Evolutionary conservation across 2,113 vertebrate genomes (phyloP), one percentile per base, ranked within the genome.

Genomic region (Siniperca chuatsi): DNA sequence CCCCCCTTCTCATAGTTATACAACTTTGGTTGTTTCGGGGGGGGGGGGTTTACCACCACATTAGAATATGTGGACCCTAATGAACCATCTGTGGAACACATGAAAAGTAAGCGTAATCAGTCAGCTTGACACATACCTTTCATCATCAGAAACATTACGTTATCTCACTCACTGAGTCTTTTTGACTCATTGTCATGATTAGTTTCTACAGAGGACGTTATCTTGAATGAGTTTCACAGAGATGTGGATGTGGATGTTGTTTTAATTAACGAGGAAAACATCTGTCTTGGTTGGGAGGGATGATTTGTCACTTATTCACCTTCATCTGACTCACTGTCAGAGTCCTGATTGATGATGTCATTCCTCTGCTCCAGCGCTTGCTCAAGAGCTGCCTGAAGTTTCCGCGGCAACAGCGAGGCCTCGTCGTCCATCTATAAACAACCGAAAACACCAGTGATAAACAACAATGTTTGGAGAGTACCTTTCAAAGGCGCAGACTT

Each of bases 261-360:
- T 74, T 33, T 60, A 66, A 82, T 85, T 70, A 86, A 76, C 57
- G 75, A 60, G n/a, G 52, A 69, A 44, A 87, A 83, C 84, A 68
- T 90, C 81, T 83, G 84, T 68, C 79, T 64, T 25, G 16, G 61
- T 69, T 40, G 18, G 13, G 33, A 62, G 37, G 44, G 20, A 69
- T 35, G 78, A 88, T 73, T 55, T 23, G 64, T 93, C 82, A 33
- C 75, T 81, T 90, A 81, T 93, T 97, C 94, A 99, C 98, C 98
- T 84, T 99, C 98, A 62, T 99, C 98, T 1, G 98, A 99, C 89
- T 99, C 99, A n/a, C 98, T 99, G 89, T 99, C 98, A 40, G 99
- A 98, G 94, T 99, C 99, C 92, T 98, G 97, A 92, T 96, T 97
- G 94, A 98, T 97, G 93, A 99, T 95, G 92, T 99, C 97, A 25